These are phyloP conservation scores for Sebastes diaconus DNA, from an alignment of 2,797 vertebrate species.

Conservation along the genomic window DNA sequence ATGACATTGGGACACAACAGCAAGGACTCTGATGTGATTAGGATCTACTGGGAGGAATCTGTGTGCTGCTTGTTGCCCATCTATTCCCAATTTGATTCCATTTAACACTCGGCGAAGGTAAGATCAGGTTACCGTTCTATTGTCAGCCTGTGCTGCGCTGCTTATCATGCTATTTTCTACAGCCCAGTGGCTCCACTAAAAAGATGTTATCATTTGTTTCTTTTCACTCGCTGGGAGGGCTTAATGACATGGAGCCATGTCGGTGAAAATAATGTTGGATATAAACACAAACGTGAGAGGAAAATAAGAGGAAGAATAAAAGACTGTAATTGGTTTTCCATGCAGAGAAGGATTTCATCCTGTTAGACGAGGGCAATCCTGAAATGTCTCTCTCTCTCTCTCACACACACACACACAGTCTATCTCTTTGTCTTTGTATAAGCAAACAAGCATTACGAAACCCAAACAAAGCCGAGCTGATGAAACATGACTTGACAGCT, in stretches of 20 bases:
- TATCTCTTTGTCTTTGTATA: slow-evolving; percentile 35
- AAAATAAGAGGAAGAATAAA: slow-evolving; percentile 11
- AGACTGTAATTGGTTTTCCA: slow-evolving; percentile 17
- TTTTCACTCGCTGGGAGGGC: not conserved
- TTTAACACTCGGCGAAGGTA: slow-evolving; percentile 49
- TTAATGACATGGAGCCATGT: slow-evolving; percentile 14
- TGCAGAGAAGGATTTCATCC: slow-evolving; percentile 5
- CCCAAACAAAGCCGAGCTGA: slow-evolving; percentile 50
- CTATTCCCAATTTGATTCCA: slow-evolving; percentile 57
- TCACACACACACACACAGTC: not conserved
- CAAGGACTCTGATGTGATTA: slow-evolving; percentile 69
- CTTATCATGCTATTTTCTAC: slow-evolving; percentile 46
- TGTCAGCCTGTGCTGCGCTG: slow-evolving; percentile 29
- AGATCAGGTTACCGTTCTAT: slow-evolving; percentile 60
- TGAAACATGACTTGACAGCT: slow-evolving; percentile 61
- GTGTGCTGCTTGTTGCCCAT: slow-evolving; percentile 62
- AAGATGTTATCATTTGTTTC: slow-evolving; percentile 25
- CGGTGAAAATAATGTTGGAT: slow-evolving; percentile 7
- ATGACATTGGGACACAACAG: slow-evolving; percentile 63
- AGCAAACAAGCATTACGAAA: slow-evolving; percentile 58
- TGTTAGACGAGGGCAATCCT: slow-evolving; percentile 2
- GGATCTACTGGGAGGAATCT: slow-evolving; percentile 61
- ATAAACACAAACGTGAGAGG: slow-evolving; percentile 7
- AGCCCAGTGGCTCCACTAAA: slow-evolving; percentile 20
- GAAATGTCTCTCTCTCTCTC: slow-evolving; percentile 4